Evolutionary conservation across 2,113 vertebrate species (phyloP).

Genomic region (Callipepla squamata): DNA sequence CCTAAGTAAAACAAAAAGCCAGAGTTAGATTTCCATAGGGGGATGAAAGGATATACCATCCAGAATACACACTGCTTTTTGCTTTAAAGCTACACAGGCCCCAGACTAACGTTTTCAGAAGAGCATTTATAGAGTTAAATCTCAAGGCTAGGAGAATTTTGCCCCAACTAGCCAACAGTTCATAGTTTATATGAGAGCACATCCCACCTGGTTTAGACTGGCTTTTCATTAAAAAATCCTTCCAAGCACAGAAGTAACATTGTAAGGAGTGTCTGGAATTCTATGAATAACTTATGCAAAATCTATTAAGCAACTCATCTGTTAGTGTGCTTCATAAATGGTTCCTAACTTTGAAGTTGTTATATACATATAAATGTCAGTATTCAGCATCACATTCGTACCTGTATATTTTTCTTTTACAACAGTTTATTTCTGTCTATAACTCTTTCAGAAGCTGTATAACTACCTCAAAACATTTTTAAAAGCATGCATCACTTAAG

Average conservation of each 20-base stretch:
- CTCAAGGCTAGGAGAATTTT: neutral
- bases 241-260: neutral
- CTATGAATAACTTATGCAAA: neutral
- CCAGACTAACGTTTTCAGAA: neutral
- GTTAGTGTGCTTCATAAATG: neutral
- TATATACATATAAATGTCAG: neutral
- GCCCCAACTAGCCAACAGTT: neutral
- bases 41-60: neutral
- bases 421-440: neutral
- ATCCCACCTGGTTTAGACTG: neutral
- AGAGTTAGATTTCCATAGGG: neutral
- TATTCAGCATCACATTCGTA: neutral
- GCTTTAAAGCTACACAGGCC: neutral
- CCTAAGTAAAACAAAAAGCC: neutral
- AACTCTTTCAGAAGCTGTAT: neutral
- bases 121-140: neutral
- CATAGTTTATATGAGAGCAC: neutral
- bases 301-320: neutral
- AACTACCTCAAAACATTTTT: neutral
- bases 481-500: neutral
- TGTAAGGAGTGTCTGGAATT: neutral
- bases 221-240: neutral
- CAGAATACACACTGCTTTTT: rapidly evolving
- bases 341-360: neutral
- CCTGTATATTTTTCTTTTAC: neutral